Evolutionary conservation across 2,888 invertebrate genomes (phyloP).

Genomic region (Leptinotarsa haldemani): DNA sequence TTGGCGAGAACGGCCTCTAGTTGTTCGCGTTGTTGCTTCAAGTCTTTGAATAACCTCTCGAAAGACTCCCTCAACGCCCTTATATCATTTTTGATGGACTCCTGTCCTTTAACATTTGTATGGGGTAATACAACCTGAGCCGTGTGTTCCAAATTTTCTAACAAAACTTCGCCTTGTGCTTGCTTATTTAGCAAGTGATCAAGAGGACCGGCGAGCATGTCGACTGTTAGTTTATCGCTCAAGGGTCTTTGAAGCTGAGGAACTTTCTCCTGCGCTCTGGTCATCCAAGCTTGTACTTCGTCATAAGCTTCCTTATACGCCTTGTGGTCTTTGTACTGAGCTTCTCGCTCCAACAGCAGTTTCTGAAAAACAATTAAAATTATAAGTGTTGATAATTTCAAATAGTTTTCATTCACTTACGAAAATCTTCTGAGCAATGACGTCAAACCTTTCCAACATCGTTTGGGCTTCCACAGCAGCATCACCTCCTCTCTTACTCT

Average conservation of each 20-base stretch:
- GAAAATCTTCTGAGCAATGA: constrained; percentile 80
- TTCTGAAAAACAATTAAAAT: constrained; percentile 63
- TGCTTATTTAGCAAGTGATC: constrained; percentile 88
- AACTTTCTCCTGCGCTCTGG: constrained; percentile 87
- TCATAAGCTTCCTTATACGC: constrained; percentile 92
- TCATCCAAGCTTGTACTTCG: constrained; percentile 89
- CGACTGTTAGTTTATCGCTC: constrained; percentile 88
- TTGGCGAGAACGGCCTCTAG: constrained; percentile 84
- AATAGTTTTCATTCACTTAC: constrained; percentile 57
- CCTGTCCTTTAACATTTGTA: constrained; percentile 84
- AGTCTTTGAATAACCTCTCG: constrained; percentile 85
- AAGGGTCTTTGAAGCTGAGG: constrained; percentile 86
- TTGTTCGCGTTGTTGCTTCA: constrained; percentile 85
- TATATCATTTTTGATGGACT: constrained; percentile 85
- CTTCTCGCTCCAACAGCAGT: constrained; percentile 81
- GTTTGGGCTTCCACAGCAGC: constrained; percentile 87
- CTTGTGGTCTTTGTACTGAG: constrained; percentile 88
- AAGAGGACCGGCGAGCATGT: constrained; percentile 88
- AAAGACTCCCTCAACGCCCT: constrained; percentile 87
- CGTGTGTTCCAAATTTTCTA: constrained; percentile 88
- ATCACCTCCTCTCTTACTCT: constrained; percentile 86
- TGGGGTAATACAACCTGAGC: constrained; percentile 88
- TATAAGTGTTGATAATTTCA: not conserved
- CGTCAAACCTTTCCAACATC: constrained; percentile 86
- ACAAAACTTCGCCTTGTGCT: constrained; percentile 87